These are phyloP conservation scores for Blera fallax DNA, from an alignment of 2,888 invertebrate genomes.

Conservation along the genomic window DNA sequence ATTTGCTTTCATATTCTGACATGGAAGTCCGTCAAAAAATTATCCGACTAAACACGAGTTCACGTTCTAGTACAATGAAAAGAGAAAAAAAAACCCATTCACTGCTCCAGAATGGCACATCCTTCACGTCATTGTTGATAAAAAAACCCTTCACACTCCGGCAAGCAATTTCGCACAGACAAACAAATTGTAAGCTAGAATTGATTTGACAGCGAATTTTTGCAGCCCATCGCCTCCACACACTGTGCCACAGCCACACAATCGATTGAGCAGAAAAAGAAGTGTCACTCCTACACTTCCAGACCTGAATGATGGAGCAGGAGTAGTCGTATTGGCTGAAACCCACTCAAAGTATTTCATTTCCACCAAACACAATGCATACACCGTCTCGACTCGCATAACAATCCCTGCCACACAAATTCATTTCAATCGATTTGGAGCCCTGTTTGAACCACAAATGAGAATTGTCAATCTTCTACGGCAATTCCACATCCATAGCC, in stretches of 20 bases:
- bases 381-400: conserved; percentile 36
- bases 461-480: conserved; percentile 64
- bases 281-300: conserved; percentile 35
- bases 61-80: conserved; percentile 23
- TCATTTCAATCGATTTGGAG: conserved; percentile 51
- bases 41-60: conserved; percentile 42
- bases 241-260: conserved; percentile 6
- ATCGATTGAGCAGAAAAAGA: conserved; percentile 37
- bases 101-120: neutral
- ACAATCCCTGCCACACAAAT: conserved; percentile 35
- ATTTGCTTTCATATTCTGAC: conserved; percentile 36
- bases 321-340: neutral
- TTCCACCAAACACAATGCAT: neutral
- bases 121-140: neutral
- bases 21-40: conserved; percentile 37
- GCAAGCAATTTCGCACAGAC: conserved; percentile 38
- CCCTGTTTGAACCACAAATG: conserved; percentile 52
- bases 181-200: conserved; percentile 52
- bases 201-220: conserved; percentile 65
- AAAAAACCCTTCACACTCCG: conserved; percentile 21
- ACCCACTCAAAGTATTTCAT: conserved; percentile 1
- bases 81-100: neutral
- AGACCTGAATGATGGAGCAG: conserved; percentile 2
- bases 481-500: conserved; percentile 21
- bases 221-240: conserved; percentile 41